phyloP scores from a whole-genome alignment of 1,140 invertebrate species.

The Drosophila tsacasi region DNA sequence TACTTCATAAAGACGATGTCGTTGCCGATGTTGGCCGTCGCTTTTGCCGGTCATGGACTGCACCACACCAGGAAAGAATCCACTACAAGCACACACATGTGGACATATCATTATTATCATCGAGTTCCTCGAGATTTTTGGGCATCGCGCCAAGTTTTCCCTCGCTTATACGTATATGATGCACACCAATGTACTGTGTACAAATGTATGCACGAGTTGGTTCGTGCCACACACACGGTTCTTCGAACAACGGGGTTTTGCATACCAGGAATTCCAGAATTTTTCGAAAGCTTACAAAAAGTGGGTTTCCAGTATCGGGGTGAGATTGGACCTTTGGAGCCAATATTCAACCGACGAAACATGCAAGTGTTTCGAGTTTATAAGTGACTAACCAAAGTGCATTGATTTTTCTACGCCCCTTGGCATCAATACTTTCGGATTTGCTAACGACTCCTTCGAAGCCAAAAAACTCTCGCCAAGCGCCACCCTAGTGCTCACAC shows the following conservation, averaged over 20 bases:
- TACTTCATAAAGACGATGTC: slow-evolving; percentile 73
- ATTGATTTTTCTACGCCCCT: slow-evolving; percentile 60
- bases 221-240: slow-evolving; percentile 22
- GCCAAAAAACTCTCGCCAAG: slow-evolving; percentile 43
- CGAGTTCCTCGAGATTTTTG: slow-evolving; percentile 48
- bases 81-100: slow-evolving; percentile 16
- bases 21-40: slow-evolving; percentile 30
- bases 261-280: slow-evolving; percentile 40
- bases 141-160: slow-evolving; percentile 62
- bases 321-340: not conserved
- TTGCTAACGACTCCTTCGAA: slow-evolving; percentile 15
- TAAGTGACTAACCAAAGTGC: slow-evolving; percentile 58
- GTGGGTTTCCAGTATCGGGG: slow-evolving; percentile 3
- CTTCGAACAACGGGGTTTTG: slow-evolving; percentile 34
- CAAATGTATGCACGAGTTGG: slow-evolving; percentile 20
- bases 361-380: slow-evolving; percentile 40
- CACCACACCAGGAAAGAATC: slow-evolving; percentile 40
- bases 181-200: not conserved
- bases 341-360: not conserved
- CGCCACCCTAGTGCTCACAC: slow-evolving; percentile 64
- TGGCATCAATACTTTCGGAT: slow-evolving; percentile 9
- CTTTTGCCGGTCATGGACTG: slow-evolving; percentile 72
- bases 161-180: slow-evolving; percentile 5
- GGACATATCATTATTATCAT: slow-evolving; percentile 40
- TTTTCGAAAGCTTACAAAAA: slow-evolving; percentile 11